These are phyloP conservation scores for Gryon sp. DNA, from an alignment of 1,140 invertebrate genomes.

Conservation along the genomic window DNA sequence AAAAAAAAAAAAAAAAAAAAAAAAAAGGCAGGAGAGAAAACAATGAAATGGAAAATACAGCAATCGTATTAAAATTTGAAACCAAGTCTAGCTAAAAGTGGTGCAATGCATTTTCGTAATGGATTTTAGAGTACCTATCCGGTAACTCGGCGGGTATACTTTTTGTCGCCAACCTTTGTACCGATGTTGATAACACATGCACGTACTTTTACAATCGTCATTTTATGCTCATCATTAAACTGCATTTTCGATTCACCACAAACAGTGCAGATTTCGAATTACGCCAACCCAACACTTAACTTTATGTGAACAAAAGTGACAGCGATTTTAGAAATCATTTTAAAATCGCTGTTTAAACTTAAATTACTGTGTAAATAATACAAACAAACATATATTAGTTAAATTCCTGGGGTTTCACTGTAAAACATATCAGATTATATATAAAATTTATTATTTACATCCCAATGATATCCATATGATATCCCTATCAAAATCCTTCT, in stretches of 20 bases:
- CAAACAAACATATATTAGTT: too few species aligned
- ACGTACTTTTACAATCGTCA: conserved; percentile 41
- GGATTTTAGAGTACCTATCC: conserved; percentile 73
- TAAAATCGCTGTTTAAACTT: too few species aligned
- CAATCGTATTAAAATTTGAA: conserved; percentile 72
- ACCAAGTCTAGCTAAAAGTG: conserved; percentile 56
- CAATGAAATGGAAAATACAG: conserved; percentile 48
- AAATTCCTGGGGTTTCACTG: too few species aligned
- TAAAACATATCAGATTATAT: too few species aligned
- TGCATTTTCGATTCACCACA: conserved; percentile 40
- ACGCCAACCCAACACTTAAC: background rate
- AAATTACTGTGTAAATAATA: too few species aligned
- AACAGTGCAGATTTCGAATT: conserved; percentile 25
- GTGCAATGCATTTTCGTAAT: conserved; percentile 70
- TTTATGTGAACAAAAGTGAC: background rate
- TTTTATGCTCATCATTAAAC: conserved; percentile 43
- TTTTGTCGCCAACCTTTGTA: conserved; percentile 61
- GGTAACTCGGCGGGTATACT: conserved; percentile 39
- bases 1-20: too few species aligned
- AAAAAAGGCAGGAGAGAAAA: too few species aligned
- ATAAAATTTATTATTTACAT: too few species aligned
- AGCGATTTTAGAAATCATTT: background rate
- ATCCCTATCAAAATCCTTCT: too few species aligned
- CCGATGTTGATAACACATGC: conserved; percentile 39
- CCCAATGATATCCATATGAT: too few species aligned